phyloP scores from a whole-genome alignment of 2,888 invertebrate genomes.

The Cataglyphis albicans region DNA sequence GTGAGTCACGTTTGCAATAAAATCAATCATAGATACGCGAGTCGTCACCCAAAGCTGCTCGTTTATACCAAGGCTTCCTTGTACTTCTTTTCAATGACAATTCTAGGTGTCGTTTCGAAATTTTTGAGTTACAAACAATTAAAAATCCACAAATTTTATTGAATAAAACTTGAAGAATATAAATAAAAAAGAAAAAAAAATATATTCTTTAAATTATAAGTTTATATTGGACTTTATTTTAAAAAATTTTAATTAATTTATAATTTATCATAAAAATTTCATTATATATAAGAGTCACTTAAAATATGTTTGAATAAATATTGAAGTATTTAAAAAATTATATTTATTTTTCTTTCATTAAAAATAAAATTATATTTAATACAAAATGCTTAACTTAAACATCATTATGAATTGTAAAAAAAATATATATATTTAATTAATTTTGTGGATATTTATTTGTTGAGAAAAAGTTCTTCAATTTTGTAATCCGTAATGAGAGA shows the following conservation, averaged over 20 bases:
- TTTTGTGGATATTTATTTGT: background rate
- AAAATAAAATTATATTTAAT: background rate
- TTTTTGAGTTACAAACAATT: background rate
- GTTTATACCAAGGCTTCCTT: slow-evolving; percentile 19
- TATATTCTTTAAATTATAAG: background rate
- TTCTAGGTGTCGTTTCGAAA: background rate
- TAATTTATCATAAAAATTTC: background rate
- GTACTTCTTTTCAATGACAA: slow-evolving; percentile 5
- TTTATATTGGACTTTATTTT: background rate
- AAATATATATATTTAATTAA: background rate
- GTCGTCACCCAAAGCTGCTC: slow-evolving; percentile 54
- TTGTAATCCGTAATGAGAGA: background rate
- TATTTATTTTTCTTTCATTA: background rate
- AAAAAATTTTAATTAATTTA: background rate
- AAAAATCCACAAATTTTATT: slow-evolving; percentile 1
- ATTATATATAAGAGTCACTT: background rate
- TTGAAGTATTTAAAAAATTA: background rate
- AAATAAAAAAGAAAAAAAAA: background rate
- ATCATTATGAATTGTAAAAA: background rate
- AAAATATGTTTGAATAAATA: background rate
- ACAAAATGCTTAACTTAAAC: background rate
- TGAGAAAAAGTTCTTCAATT: background rate
- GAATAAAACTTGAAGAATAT: background rate
- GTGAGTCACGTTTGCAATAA: slow-evolving; percentile 46
- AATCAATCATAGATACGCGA: slow-evolving; percentile 61